Percentiles rank a stretch among this genome's conserved stretches.
Conservation (phyloP, 2,888 invertebrate species). For the Fragum sueziense region DNA sequence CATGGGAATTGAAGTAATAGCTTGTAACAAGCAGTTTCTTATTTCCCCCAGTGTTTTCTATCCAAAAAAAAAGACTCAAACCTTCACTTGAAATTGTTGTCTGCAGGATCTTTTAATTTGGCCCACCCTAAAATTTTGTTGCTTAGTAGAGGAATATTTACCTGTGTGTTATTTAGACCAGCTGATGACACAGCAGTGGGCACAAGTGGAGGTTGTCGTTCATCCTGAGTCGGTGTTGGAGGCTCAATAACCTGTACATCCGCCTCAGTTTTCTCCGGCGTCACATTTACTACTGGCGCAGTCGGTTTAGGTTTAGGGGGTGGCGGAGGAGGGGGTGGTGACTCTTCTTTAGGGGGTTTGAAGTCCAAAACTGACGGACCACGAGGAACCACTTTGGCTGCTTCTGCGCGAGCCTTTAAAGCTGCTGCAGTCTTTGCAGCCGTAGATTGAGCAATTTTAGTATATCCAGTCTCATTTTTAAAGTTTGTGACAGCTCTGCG, state of each 20-base stretch:
- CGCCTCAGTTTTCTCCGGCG: background rate
- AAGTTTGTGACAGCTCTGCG: slow-evolving; percentile 94
- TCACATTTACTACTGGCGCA: background rate
- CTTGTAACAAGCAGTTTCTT: too few species aligned
- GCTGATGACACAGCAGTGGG: background rate
- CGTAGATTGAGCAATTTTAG: slow-evolving; percentile 75
- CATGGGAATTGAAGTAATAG: too few species aligned
- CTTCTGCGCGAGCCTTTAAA: slow-evolving; percentile 20
- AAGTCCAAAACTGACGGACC: slow-evolving; percentile 57
- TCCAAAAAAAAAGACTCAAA: too few species aligned
- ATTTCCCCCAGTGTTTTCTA: too few species aligned
- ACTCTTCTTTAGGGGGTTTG: slow-evolving; percentile 36
- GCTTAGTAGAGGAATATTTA: background rate
- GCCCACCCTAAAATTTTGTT: too few species aligned
- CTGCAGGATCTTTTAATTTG: too few species aligned
- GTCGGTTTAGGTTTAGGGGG: slow-evolving; percentile 23
- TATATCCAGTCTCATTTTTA: slow-evolving; percentile 95
- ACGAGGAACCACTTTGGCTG: slow-evolving; percentile 42
- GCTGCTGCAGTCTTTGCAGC: slow-evolving; percentile 24
- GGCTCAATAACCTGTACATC: slow-evolving; percentile 36
- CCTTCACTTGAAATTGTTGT: too few species aligned
- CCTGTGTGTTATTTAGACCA: background rate
- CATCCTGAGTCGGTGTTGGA: slow-evolving; percentile 56
- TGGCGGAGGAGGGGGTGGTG: slow-evolving; percentile 34
- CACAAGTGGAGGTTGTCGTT: slow-evolving; percentile 29